Percentiles rank a stretch among this genome's conserved stretches.
phyloP scores from a whole-genome alignment of 35 echinoderm and acorn worm species.

The Ptychodera flava region DNA sequence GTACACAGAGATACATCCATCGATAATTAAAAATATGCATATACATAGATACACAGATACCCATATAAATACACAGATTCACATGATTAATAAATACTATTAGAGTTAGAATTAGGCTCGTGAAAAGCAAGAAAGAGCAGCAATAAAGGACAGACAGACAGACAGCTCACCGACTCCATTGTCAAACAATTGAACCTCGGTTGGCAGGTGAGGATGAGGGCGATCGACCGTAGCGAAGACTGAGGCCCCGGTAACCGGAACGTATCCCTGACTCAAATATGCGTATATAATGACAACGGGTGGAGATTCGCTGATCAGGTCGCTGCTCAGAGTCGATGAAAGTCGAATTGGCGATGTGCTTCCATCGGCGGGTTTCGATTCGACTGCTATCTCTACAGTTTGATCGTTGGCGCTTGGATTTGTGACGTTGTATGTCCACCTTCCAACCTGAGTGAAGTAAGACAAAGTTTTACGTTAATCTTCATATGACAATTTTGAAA shows the following conservation, averaged over 20 bases:
- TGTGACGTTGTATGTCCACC: neutral
- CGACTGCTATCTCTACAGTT: slow-evolving; percentile 11
- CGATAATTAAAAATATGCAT: no score
- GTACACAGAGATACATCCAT: no score
- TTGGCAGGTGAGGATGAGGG: slow-evolving; percentile 15
- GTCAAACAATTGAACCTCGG: slow-evolving; percentile 32
- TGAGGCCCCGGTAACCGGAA: slow-evolving; percentile 40
- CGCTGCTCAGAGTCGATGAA: neutral
- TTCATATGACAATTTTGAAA: no score
- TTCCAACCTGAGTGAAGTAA: no score
- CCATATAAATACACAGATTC: no score
- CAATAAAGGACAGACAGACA: no score
- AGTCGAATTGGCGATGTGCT: neutral
- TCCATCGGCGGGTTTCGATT: slow-evolving; percentile 18
- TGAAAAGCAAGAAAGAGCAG: no score
- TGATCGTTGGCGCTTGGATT: neutral
- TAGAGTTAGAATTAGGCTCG: no score
- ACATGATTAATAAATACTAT: no score
- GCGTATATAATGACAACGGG: slow-evolving; percentile 32
- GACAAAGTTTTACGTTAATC: no score
- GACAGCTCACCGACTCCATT: slow-evolving; percentile 49
- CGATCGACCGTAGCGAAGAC: slow-evolving; percentile 40
- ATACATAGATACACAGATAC: no score
- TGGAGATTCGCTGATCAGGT: slow-evolving; percentile 2
- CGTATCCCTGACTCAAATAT: slow-evolving; percentile 42